These are phyloP conservation scores for Cantharis nigra DNA, from an alignment of 2,888 invertebrate species.

Conservation along the genomic window DNA sequence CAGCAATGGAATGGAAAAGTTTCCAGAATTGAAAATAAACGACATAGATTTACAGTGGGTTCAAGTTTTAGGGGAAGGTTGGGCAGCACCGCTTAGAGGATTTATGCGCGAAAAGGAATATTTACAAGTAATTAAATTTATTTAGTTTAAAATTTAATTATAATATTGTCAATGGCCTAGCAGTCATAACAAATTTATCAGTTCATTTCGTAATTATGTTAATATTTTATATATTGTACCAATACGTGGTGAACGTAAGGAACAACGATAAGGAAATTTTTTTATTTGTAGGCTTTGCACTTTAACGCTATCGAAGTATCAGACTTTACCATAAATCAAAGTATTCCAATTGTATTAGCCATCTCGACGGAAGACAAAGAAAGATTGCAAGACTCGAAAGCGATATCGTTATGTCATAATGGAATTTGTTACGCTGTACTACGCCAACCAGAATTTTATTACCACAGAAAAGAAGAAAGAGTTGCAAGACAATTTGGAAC, in stretches of 20 bases:
- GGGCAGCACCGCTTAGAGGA: slow-evolving; percentile 96
- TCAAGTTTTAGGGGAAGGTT: slow-evolving; percentile 89
- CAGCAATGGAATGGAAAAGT: slow-evolving; percentile 70
- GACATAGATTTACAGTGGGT: slow-evolving; percentile 95
- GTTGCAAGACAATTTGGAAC: slow-evolving; percentile 93
- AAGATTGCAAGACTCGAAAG: slow-evolving; percentile 67
- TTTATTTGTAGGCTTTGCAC: slow-evolving; percentile 16
- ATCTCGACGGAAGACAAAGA: slow-evolving; percentile 75
- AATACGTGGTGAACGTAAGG: no score
- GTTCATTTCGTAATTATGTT: neutral
- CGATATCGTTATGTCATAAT: slow-evolving; percentile 69
- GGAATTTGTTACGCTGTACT: slow-evolving; percentile 77
- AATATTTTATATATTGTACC: neutral
- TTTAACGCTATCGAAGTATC: slow-evolving; percentile 79
- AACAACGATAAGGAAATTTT: neutral
- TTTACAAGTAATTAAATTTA: slow-evolving; percentile 66
- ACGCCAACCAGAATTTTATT: slow-evolving; percentile 89
- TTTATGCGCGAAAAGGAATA: slow-evolving; percentile 98
- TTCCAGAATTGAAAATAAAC: slow-evolving; percentile 77
- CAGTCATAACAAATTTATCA: neutral
- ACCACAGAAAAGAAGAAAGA: slow-evolving; percentile 92
- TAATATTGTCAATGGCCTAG: neutral
- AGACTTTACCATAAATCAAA: slow-evolving; percentile 81
- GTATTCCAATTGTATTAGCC: slow-evolving; percentile 92
- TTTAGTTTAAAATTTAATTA: neutral